Base-by-base conservation (phyloP, 2,888 invertebrate genomes). In the Tachina grossa region DNA sequence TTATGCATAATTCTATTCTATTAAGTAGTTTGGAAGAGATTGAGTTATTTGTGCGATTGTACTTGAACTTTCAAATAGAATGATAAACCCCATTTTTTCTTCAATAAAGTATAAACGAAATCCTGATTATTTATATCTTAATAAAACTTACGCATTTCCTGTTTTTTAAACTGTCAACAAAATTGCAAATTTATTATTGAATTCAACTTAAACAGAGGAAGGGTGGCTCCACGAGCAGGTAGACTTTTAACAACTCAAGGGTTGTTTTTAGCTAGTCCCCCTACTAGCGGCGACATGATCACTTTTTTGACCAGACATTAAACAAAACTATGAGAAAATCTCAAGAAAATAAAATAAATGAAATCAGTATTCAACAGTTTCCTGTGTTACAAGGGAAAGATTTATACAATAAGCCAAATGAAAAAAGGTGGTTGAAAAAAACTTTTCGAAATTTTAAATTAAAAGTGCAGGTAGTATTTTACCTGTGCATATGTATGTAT, bases 321-420 rank as follows among this genome's bases (percentile, higher is more conserved):
- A n/a, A 13, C 31, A 39, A 19, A 55, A 43, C 41, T 68, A 77
- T 57, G 77, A 78, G 78, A 79, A 79, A 71, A 79, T 65, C 55
- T 65, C 19, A 19, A 45, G 55, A 55, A 22, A 41, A 51, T 11
- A 49, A 45, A 22, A 55, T 16, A 63, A 22, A 19, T 49, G 2
- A 79, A 83, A 76, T 83, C 79, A 72, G 49, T 65, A 53, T 68
- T 53, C 41, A 66, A 43, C 49, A 83, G 74, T 85, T 83, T 85
- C 85, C 85, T 85, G 85, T 85, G 85, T 85, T 83, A 85, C 85
- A 83, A 41, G 49, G 61, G 55, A 55, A 55, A 63, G 49, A 76
- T 51, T 31, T 47, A n/a, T 49, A 66, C 9, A 55, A 53, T 31
- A 47, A 61, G 51, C n/a, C 16, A 71, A 78, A 76, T 6, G 31